Evolutionary conservation across 2,888 invertebrate species (phyloP).

Genomic region (Unio pictorum): DNA sequence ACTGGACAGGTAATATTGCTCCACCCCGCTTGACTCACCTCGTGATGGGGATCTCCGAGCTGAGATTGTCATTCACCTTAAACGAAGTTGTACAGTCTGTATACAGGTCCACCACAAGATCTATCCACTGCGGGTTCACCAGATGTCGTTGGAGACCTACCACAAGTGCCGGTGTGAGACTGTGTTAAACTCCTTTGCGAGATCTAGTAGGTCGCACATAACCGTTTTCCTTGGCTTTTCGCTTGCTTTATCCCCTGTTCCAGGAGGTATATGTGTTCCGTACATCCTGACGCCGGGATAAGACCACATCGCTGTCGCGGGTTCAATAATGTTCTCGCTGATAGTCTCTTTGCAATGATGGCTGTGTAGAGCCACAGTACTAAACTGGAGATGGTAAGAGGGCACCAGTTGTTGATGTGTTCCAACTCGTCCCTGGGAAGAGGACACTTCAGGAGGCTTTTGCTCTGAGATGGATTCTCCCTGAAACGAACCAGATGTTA

Average conservation of each 20-base stretch:
- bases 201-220: no score
- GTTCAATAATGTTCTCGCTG: no score
- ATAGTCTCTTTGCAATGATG: background rate
- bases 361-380: slow-evolving; percentile 4
- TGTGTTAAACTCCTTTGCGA: slow-evolving; percentile 8
- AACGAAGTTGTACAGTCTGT: slow-evolving; percentile 5
- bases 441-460: slow-evolving; percentile 4
- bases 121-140: slow-evolving; percentile 8
- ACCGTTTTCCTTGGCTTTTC: no score
- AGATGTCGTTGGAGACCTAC: slow-evolving; percentile 7
- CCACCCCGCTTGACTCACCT: no score
- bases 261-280: no score
- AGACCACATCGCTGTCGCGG: no score
- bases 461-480: no score
- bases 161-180: slow-evolving; percentile 13
- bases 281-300: no score
- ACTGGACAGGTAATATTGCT: no score
- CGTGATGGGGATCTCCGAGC: no score
- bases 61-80: background rate
- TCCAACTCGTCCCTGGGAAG: slow-evolving; percentile 11
- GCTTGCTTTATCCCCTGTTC: no score
- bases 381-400: slow-evolving; percentile 17
- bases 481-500: no score
- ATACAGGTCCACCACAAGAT: slow-evolving; percentile 13
- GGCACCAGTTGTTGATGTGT: slow-evolving; percentile 20